phyloP scores from a whole-genome alignment of 2,797 vertebrate genomes.

The Cichlasoma orientale region DNA sequence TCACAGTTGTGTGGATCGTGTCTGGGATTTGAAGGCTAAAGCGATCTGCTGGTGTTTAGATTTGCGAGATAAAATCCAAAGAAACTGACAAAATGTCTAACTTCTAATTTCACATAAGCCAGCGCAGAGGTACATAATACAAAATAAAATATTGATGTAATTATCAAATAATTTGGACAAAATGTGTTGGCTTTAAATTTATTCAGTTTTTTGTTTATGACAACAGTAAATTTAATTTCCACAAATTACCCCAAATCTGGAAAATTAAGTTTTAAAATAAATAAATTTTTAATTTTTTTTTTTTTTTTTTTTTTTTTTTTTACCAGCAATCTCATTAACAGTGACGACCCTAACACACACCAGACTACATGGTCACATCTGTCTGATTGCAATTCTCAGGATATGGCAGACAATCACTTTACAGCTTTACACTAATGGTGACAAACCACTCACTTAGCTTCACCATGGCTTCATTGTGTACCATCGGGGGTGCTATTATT shows the following conservation, averaged over 20 bases:
- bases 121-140: neutral
- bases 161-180: neutral
- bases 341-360: conserved; percentile 14
- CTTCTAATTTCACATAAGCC: neutral
- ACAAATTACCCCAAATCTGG: neutral
- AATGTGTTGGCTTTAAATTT: accelerated
- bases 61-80: neutral
- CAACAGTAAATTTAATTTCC: neutral
- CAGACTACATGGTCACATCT: conserved; percentile 15
- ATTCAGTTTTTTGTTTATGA: neutral
- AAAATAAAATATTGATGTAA: no score
- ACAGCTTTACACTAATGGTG: conserved; percentile 39
- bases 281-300: neutral
- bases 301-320: no score
- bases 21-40: neutral
- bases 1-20: neutral
- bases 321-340: neutral
- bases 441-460: conserved; percentile 41
- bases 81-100: neutral
- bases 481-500: neutral
- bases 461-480: neutral
- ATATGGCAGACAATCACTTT: conserved; percentile 52
- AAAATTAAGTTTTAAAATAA: neutral
- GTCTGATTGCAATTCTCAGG: conserved; percentile 29
- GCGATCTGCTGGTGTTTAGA: neutral